Conservation (phyloP, 2,797 vertebrate genomes). For the Amblyraja radiata region DNA sequence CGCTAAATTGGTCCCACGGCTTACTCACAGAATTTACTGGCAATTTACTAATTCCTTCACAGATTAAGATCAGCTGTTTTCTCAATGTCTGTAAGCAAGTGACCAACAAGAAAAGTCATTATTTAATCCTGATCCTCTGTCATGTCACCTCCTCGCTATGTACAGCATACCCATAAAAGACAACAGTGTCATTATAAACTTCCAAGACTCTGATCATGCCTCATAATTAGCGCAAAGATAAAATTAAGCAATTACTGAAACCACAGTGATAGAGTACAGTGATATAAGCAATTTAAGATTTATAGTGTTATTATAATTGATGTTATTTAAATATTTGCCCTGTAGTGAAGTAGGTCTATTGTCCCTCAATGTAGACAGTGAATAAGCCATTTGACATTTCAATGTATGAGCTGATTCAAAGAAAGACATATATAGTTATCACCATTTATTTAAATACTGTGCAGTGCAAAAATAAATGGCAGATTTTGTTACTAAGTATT, state of each 20-base stretch:
- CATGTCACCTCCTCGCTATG: not conserved
- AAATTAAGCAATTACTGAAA: slow-evolving; percentile 28
- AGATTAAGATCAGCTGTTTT: slow-evolving; percentile 15
- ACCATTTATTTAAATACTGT: not conserved
- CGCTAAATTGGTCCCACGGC: not conserved
- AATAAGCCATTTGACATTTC: slow-evolving; percentile 11
- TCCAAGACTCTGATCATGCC: slow-evolving; percentile 17
- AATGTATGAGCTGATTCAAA: not conserved
- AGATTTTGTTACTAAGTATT: not conserved
- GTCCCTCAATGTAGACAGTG: not conserved
- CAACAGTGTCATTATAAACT: slow-evolving; percentile 24
- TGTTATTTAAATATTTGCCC: slow-evolving; percentile 30
- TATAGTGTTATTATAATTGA: slow-evolving; percentile 3
- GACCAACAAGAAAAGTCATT: not conserved
- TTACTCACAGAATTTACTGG: not conserved
- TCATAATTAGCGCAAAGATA: slow-evolving; percentile 6
- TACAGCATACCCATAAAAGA: not conserved
- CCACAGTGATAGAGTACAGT: not conserved
- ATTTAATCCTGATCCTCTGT: not conserved
- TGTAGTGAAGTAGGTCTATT: slow-evolving; percentile 4
- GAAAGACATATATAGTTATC: not conserved
- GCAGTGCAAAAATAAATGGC: not conserved
- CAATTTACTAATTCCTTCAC: not conserved
- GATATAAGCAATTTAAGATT: slow-evolving; percentile 25
- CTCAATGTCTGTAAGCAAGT: not conserved